These are phyloP conservation scores for Diacarnus erythraeanus DNA, from an alignment of 37 sponge, comb jelly and placozoan species.

Conservation along the genomic window DNA sequence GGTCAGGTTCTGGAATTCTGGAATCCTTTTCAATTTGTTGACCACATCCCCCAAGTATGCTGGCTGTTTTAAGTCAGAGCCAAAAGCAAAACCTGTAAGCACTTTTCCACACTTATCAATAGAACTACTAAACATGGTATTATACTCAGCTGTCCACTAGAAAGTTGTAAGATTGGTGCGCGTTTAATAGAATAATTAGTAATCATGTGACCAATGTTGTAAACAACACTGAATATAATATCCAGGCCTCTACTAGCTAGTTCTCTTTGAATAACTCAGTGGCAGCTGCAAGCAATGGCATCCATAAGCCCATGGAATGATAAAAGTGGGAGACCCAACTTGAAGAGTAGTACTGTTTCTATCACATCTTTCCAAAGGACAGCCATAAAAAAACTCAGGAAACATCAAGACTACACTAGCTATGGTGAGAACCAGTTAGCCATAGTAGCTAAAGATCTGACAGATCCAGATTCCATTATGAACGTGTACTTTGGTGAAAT, in stretches of 20 bases:
- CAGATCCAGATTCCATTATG: conserved; percentile 3
- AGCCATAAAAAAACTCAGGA: background rate
- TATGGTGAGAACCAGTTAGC: background rate
- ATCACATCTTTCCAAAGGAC: background rate
- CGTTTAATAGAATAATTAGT: too few species aligned
- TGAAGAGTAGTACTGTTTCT: background rate
- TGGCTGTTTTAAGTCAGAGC: background rate
- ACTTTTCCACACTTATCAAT: background rate
- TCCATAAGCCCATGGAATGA: background rate
- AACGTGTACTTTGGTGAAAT: background rate
- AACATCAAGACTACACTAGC: background rate
- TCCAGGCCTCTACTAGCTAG: too few species aligned
- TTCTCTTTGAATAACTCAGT: too few species aligned
- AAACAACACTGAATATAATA: too few species aligned
- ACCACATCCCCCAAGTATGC: background rate
- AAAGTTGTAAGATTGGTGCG: too few species aligned
- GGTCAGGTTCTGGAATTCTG: background rate
- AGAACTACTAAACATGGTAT: background rate
- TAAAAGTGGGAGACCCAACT: background rate
- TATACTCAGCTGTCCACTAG: too few species aligned
- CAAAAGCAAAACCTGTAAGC: background rate
- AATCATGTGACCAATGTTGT: too few species aligned
- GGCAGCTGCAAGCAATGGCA: too few species aligned
- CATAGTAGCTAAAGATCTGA: background rate
- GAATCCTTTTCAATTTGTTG: background rate